Conservation (phyloP, 2,797 vertebrate genomes). For the Enteromius radiatus region DNA sequence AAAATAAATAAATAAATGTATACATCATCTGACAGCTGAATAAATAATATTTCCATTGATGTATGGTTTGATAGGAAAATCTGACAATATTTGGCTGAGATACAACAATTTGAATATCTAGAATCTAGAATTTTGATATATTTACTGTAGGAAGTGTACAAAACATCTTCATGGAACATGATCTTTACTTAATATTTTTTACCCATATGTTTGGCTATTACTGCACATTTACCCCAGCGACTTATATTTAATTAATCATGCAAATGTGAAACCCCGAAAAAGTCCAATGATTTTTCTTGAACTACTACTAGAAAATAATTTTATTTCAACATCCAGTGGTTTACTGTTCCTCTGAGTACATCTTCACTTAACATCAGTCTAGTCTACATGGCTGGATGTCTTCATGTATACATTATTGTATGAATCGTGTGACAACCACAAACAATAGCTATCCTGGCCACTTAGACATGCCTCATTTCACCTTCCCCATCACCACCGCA, state of each 20-base stretch:
- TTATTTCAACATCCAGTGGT: background rate
- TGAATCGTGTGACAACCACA: slow-evolving; percentile 43
- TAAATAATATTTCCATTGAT: no score
- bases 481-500: slow-evolving; percentile 55
- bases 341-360: background rate
- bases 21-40: no score
- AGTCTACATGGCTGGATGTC: background rate
- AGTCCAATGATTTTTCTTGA: background rate
- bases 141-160: no score
- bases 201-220: no score
- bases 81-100: no score
- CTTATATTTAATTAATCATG: background rate
- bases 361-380: background rate
- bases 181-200: no score
- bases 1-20: no score
- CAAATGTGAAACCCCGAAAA: background rate
- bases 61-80: no score
- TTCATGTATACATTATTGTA: slow-evolving; percentile 12
- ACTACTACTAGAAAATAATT: background rate
- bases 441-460: slow-evolving; percentile 67
- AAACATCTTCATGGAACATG: no score
- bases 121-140: no score
- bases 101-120: no score
- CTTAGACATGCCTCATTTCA: slow-evolving; percentile 67
- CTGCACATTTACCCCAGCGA: no score